A percentile compares a stretch with the other conserved stretches of the same genome.
Evolutionary conservation across 2,888 invertebrate species (phyloP).

Genomic region (Ditula angustiorana): DNA sequence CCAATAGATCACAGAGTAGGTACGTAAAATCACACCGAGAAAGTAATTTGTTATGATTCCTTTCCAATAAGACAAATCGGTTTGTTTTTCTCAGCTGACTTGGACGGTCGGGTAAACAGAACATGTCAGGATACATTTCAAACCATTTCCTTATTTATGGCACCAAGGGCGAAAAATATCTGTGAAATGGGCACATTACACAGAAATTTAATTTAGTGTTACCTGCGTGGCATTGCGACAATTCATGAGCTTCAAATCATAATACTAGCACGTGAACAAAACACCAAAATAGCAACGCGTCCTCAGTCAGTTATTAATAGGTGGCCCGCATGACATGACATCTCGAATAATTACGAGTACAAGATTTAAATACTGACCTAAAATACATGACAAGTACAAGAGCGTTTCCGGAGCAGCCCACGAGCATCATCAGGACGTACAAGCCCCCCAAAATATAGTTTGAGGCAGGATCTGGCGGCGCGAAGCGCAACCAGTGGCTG

Average conservation of each 20-base stretch:
- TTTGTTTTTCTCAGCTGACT: constrained; percentile 14
- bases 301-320: constrained; percentile 33
- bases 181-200: not conserved
- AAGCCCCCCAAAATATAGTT: constrained; percentile 87
- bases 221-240: too few relatives aligned
- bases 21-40: not conserved
- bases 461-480: constrained; percentile 84
- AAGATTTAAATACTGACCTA: constrained; percentile 82
- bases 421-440: constrained; percentile 86
- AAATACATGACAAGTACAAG: constrained; percentile 90
- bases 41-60: constrained; percentile 11
- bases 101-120: not conserved
- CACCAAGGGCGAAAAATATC: not conserved
- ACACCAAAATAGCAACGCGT: constrained; percentile 14
- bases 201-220: not conserved
- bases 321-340: not conserved
- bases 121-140: not conserved
- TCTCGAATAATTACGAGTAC: not conserved
- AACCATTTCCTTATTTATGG: not conserved
- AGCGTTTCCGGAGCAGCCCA: constrained; percentile 89
- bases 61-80: constrained; percentile 15
- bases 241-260: constrained; percentile 5
- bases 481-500: constrained; percentile 89
- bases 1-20: not conserved
- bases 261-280: constrained; percentile 15